Conservation (phyloP, 1,140 invertebrate genomes). For the Holcopasites calliopsidis region DNA sequence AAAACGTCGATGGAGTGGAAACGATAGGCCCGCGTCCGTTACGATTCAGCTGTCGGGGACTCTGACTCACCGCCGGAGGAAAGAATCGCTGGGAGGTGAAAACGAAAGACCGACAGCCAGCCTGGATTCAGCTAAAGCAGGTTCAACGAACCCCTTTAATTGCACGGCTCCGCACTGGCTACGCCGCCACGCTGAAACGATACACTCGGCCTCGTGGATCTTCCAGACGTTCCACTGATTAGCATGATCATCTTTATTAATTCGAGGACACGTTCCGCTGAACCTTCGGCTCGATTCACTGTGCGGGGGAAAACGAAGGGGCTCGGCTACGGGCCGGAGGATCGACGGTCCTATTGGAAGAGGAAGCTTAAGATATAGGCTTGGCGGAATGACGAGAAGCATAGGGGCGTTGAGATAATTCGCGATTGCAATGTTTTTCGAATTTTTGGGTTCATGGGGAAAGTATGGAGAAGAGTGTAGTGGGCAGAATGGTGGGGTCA, state of each 20-base stretch:
- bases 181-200: slow-evolving; percentile 31
- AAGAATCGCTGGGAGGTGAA: slow-evolving; percentile 17
- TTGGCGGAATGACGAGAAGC: not conserved
- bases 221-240: slow-evolving; percentile 34
- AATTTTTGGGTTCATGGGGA: too few species aligned
- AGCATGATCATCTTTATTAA: slow-evolving; percentile 50
- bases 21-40: too few species aligned
- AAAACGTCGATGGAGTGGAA: not conserved
- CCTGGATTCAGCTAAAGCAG: slow-evolving; percentile 23
- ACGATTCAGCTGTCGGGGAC: slow-evolving; percentile 3
- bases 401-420: too few species aligned
- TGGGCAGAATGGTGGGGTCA: too few species aligned
- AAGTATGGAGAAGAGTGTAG: too few species aligned
- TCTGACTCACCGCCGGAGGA: too few species aligned
- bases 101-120: too few species aligned
- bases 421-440: too few species aligned
- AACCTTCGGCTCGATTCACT: not conserved
- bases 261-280: slow-evolving; percentile 40
- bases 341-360: not conserved
- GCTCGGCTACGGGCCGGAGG: not conserved
- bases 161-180: slow-evolving; percentile 34
- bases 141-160: slow-evolving; percentile 41
- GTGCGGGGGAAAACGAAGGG: not conserved
- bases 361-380: not conserved
- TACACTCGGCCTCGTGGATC: slow-evolving; percentile 33